Base-by-base conservation (phyloP, 1,140 invertebrate species). In the Drosophila trapezifrons region DNA sequence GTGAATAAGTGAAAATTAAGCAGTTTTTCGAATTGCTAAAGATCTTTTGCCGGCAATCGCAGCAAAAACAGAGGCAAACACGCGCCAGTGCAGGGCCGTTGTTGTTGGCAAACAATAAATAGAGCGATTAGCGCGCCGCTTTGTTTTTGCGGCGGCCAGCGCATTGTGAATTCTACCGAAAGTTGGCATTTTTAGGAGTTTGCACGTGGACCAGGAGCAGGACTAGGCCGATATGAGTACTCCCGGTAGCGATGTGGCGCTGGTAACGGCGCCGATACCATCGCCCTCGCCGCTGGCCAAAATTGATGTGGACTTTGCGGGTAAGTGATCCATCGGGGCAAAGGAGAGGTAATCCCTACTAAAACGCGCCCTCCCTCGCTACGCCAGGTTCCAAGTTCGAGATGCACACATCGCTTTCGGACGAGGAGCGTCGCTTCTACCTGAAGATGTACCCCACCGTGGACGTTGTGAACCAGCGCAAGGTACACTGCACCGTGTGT, bases 401-500 rank as follows among this genome's bases (percentile, higher is more conserved):
- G 71, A 94, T 94, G 77, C 93, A 94, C 57, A 90, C 93, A 35
- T 92, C 93, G 79, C 86, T 94, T 59, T 65, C 80, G 10, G 91
- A 93, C 46, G 93, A 94, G 47, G 94, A 94, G 69, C 92, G 92
- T 25, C 92, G 83, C 42, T 93, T 90, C 66, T 93, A 92, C 58
- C 20, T 91, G 0, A 80, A 91, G 75, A 74, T 75, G 47, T 90
- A 91, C 90, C 73, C 80, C 82, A 93, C 92, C 49, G 89, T 94
- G 8, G 92, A 93, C 63, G 29, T 91, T 9, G 93, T 94, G 3
- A 89, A 94, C 43, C 93, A 93, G 77, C 91, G 93, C 4, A 93
- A 93, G 78, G 90, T 96, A 12, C 95, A 96, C 77, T 96, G 96
- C 78, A 95, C 95, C 27, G 93, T 94, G 7, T 96, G 96, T 73